Base-by-base conservation (phyloP, 2,888 invertebrate genomes). In the Andrena minutula region DNA sequence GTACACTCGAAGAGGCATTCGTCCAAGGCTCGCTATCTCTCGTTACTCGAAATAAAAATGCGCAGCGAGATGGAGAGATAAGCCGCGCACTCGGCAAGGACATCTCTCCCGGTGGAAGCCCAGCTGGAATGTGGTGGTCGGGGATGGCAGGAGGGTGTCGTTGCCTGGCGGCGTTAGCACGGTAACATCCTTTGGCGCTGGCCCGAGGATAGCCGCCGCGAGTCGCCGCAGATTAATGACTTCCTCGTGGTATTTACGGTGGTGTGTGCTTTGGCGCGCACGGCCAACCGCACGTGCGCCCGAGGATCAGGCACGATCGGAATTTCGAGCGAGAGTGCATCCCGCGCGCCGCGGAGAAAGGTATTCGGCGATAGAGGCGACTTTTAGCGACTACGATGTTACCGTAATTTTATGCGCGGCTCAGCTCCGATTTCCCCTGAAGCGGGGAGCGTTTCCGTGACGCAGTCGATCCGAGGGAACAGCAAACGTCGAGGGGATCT, bases 181-280 rank as follows among this genome's bases (percentile, higher is more conserved):
- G 58, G 76, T 64, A 75, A 73, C 69, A 66, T 85, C 76, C 72
- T 82, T 85, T 76, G 61, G 85, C 85, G 60, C 61, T 69, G 61
- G 80, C 60, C 75, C 70, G 85, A 85, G 82, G 85, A 85, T 85
- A 85, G 85, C 70, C 58, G 58, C 76, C 32, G 68, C 79, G 68
- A 78, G 79, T 76, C 74, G 23, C 60, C 61, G 71, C 28, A 69
- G 79, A 86, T 86, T 82, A 86, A 86, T 75, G 83, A 84, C 83
- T 86, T 86, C 83, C 86, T 86, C 56, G 41, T 82, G 83, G 82
- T 72, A 63, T 86, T 82, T 82, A 72, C 71, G 76, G 6, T 65
- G 32, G 70, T 64, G 66, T 53, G 35, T 7, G 53, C 51, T 20
- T 58, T 58, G 49, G 65, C 47, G 66, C 63, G 65, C 49, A 41